phyloP scores from a whole-genome alignment of 2,113 vertebrate species.

The Alosa alosa region DNA sequence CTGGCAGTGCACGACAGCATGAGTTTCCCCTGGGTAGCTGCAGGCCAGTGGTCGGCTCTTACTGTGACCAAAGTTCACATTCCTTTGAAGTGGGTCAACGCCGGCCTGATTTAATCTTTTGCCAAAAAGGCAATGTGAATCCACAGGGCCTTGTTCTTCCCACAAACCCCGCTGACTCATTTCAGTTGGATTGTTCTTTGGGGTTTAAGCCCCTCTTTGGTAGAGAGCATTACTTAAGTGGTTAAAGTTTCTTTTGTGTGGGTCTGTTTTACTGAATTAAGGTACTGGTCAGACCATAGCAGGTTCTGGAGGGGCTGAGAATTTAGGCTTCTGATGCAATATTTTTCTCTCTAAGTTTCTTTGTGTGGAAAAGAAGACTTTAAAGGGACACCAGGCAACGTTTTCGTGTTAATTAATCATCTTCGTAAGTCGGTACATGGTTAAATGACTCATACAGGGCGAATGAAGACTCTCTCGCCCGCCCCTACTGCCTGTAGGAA shows the following conservation, averaged over 20 bases:
- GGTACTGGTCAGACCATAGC: background rate
- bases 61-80: slow-evolving; percentile 67
- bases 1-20: background rate
- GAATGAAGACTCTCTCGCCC: too few relatives aligned
- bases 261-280: too few relatives aligned
- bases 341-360: background rate
- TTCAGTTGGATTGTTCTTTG: background rate
- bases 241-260: background rate
- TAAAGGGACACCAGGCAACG: too few relatives aligned
- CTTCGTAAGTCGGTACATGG: too few relatives aligned
- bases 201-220: background rate
- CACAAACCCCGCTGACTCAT: background rate
- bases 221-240: background rate
- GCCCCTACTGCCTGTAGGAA: too few relatives aligned
- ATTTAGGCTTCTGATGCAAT: too few relatives aligned
- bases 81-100: slow-evolving; percentile 55
- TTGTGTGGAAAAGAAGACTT: background rate
- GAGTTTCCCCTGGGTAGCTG: slow-evolving; percentile 25
- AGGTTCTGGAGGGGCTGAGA: background rate
- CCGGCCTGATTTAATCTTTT: slow-evolving; percentile 3
- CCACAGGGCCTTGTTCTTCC: background rate
- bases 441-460: too few relatives aligned
- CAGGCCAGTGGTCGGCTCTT: slow-evolving; percentile 31
- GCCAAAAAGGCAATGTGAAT: background rate
- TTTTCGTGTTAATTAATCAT: too few relatives aligned